Percentiles rank a stretch among this genome's conserved stretches.
phyloP scores from a whole-genome alignment of 1,140 invertebrate species.

The Nasonia longicornis region DNA sequence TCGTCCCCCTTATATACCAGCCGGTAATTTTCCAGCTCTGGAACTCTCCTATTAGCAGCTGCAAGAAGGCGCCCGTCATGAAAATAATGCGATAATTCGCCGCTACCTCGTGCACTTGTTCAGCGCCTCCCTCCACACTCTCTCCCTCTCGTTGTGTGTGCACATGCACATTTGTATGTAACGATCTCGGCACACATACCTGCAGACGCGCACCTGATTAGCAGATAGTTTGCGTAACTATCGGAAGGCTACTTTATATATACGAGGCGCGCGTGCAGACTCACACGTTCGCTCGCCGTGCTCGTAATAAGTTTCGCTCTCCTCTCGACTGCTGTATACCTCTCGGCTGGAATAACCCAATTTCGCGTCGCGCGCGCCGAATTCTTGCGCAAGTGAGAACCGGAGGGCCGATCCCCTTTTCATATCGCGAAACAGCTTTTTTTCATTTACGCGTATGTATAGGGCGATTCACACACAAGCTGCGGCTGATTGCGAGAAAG shows the following conservation, averaged over 20 bases:
- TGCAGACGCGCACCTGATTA: neutral
- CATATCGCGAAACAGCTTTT: neutral
- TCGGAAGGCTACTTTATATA: neutral
- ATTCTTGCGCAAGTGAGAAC: neutral
- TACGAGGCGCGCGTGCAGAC: too few relatives aligned
- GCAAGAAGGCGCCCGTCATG: neutral
- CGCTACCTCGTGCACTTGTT: neutral
- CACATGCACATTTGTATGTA: neutral
- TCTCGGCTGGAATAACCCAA: neutral
- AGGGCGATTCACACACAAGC: neutral
- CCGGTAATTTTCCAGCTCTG: conserved; percentile 27
- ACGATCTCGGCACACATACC: conserved; percentile 14
- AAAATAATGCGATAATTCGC: conserved; percentile 42
- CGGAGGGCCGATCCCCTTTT: neutral
- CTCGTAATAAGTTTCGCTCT: conserved; percentile 14
- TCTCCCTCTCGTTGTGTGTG: neutral
- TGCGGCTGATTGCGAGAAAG: neutral
- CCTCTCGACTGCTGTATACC: neutral
- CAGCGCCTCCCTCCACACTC: neutral
- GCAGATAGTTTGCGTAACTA: conserved; percentile 37
- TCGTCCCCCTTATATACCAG: neutral
- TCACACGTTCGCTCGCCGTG: neutral
- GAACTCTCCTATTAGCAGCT: conserved; percentile 28
- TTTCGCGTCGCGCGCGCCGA: neutral
- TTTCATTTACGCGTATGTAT: neutral